These are phyloP conservation scores for Jaculus jaculus DNA, from an alignment of 2,113 vertebrate species.

Conservation along the genomic window DNA sequence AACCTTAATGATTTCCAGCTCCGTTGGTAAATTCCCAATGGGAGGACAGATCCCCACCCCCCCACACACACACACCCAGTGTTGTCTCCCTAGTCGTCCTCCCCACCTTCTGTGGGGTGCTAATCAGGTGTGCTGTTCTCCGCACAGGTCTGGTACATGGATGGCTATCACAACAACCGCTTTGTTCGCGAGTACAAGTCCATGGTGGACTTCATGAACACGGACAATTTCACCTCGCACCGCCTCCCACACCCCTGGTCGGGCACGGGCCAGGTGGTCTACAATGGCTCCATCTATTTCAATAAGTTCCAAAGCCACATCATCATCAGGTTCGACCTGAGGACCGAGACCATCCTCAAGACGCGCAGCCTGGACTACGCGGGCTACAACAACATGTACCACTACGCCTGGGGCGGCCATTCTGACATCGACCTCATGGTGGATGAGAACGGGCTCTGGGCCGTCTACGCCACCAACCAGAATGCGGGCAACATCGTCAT, in stretches of 20 bases:
- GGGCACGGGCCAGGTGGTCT: conserved; percentile 97
- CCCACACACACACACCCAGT: no score
- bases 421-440: conserved; percentile 99
- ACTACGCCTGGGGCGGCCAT: conserved; percentile 98
- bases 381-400: conserved; percentile 97
- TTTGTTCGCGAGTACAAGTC: conserved; percentile 97
- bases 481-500: conserved; percentile 98
- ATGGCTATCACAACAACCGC: conserved; percentile 99
- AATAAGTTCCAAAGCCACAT: conserved; percentile 99
- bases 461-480: conserved; percentile 98
- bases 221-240: conserved; percentile 98
- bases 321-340: conserved; percentile 97
- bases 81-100: accelerated
- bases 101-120: accelerated
- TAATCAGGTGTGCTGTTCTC: neutral
- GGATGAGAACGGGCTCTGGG: conserved; percentile 97
- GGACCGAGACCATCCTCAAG: conserved; percentile 94
- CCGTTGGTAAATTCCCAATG: neutral
- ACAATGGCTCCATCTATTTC: conserved; percentile 99
- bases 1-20: neutral
- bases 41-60: neutral
- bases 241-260: conserved; percentile 99
- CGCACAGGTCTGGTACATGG: conserved; percentile 98
- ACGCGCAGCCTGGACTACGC: conserved; percentile 96
- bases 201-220: conserved; percentile 95